Evolutionary conservation across 2,888 invertebrate genomes (phyloP).

Genomic region (Pristionchus exspectatus): DNA sequence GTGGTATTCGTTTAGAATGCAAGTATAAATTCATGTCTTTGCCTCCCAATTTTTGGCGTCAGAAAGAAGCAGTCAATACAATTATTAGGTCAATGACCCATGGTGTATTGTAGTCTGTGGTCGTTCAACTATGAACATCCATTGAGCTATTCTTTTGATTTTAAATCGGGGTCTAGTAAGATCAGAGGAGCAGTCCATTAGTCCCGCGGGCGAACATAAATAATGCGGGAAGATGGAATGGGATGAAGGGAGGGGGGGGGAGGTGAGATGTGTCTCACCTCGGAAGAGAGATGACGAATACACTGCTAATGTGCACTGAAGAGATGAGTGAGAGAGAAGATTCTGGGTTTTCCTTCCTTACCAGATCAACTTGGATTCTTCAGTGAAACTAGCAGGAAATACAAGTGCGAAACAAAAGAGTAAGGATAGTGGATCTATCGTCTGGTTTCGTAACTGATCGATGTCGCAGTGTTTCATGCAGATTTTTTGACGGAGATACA

Average conservation of each 20-base stretch:
- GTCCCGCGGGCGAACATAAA: constrained; percentile 19
- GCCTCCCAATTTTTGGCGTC: too few relatives aligned
- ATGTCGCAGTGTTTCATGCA: too few relatives aligned
- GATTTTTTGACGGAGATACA: too few relatives aligned
- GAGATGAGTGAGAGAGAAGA: background rate
- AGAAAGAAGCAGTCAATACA: too few relatives aligned
- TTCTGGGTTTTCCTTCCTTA: background rate
- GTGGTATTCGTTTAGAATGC: too few relatives aligned
- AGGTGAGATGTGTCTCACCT: constrained; percentile 19
- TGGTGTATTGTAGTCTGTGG: too few relatives aligned
- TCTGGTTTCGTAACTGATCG: too few relatives aligned
- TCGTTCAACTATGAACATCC: too few relatives aligned
- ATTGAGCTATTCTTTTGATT: background rate
- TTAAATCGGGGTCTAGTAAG: background rate
- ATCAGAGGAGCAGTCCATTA: constrained; percentile 19
- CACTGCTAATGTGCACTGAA: background rate
- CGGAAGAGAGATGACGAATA: background rate
- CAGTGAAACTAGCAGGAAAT: too few relatives aligned
- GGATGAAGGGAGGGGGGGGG: background rate
- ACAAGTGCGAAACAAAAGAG: background rate
- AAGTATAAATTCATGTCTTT: too few relatives aligned
- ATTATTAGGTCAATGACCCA: too few relatives aligned
- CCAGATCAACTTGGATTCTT: background rate
- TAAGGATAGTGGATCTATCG: too few relatives aligned
- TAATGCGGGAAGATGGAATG: constrained; percentile 21